These are phyloP conservation scores for Odontomachus brunneus DNA, from an alignment of 1,140 invertebrate species.

Conservation along the genomic window DNA sequence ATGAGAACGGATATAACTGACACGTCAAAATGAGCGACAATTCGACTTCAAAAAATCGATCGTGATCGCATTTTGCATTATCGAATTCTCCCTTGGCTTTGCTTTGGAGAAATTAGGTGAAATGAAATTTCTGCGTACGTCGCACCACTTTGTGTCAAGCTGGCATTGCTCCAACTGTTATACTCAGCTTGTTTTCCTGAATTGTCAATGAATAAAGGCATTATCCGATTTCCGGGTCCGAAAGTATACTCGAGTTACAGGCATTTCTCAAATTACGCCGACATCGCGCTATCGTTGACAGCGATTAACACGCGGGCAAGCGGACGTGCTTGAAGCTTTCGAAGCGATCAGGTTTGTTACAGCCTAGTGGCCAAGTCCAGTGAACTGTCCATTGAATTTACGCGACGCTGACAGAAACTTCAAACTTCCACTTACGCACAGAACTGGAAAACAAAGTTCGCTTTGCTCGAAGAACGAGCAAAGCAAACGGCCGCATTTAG, in stretches of 20 bases:
- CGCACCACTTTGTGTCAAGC: not conserved
- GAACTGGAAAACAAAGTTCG: not conserved
- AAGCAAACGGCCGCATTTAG: not conserved
- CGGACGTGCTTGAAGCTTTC: not conserved
- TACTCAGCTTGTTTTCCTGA: constrained; percentile 30
- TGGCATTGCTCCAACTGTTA: constrained; percentile 63
- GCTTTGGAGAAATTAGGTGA: not conserved
- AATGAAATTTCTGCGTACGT: constrained; percentile 32
- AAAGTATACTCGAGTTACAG: constrained; percentile 25
- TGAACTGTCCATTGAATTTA: not conserved
- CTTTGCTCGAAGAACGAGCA: not conserved
- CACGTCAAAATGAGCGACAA: no score
- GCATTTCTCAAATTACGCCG: constrained; percentile 43
- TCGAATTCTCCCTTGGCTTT: not conserved
- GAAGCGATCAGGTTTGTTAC: not conserved
- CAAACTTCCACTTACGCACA: not conserved
- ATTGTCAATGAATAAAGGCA: constrained; percentile 46
- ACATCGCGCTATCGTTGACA: constrained; percentile 23
- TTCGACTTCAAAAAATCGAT: no score
- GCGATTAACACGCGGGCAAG: constrained; percentile 17
- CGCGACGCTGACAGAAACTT: not conserved
- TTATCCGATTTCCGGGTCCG: constrained; percentile 59
- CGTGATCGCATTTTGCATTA: not conserved
- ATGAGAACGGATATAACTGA: no score
- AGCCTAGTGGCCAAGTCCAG: not conserved